phyloP scores from a whole-genome alignment of 2,113 vertebrate species.

The Eulemur macaco region DNA sequence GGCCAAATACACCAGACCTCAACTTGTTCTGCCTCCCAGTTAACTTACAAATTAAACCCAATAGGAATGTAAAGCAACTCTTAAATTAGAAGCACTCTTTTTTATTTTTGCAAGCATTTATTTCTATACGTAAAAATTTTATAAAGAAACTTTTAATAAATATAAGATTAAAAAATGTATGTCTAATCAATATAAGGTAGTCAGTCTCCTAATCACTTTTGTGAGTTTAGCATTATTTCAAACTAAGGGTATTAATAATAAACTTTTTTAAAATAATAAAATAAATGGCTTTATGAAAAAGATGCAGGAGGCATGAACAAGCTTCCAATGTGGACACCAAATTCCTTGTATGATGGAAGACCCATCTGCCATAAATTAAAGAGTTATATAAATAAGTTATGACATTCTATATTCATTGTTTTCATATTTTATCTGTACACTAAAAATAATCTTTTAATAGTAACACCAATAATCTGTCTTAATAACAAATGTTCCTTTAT shows the following conservation, averaged over 20 bases:
- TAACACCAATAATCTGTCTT: not conserved
- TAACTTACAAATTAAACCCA: conserved; percentile 52
- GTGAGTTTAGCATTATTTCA: not conserved
- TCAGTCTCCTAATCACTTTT: not conserved
- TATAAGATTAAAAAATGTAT: not conserved
- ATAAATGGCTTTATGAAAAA: not conserved
- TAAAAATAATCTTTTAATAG: conserved; percentile 50
- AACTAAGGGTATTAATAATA: not conserved
- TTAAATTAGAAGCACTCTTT: not conserved
- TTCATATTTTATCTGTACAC: conserved; percentile 48
- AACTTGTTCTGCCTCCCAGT: not conserved
- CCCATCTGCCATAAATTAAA: conserved; percentile 15
- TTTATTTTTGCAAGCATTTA: conserved; percentile 29
- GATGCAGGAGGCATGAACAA: not conserved
- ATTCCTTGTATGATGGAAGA: not conserved
- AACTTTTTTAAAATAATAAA: not conserved
- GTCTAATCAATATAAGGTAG: not conserved
- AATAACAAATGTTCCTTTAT: not conserved
- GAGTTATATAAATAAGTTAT: conserved; percentile 52
- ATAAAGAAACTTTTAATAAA: not conserved
- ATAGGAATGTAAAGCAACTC: not conserved
- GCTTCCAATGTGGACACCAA: not conserved
- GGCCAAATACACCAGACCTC: not conserved
- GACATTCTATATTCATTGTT: conserved; percentile 46
- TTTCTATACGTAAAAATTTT: not conserved